Evolutionary conservation across 2,888 invertebrate genomes (phyloP).

Genomic region (Drosophila cyrtoloma): DNA sequence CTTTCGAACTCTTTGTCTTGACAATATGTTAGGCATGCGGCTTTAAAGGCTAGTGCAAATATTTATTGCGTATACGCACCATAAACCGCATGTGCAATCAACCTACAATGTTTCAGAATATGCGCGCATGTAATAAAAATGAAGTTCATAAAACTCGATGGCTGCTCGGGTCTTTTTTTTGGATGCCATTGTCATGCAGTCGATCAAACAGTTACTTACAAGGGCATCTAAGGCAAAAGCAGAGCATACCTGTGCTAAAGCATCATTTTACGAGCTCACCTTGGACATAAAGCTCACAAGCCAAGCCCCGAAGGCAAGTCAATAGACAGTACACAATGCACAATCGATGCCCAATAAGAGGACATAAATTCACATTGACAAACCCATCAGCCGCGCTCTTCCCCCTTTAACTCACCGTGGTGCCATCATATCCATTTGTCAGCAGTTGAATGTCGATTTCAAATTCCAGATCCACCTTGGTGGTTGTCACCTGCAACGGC

Average conservation of each 20-base stretch:
- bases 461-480: constrained; percentile 83
- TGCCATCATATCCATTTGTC: constrained; percentile 85
- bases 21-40: constrained; percentile 41
- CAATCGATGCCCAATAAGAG: constrained; percentile 37
- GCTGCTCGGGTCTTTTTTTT: constrained; percentile 11
- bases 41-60: constrained; percentile 37
- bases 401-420: constrained; percentile 83
- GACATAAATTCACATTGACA: constrained; percentile 43
- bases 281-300: constrained; percentile 41
- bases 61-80: constrained; percentile 76
- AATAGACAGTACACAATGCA: constrained; percentile 37
- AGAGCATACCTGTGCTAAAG: constrained; percentile 46
- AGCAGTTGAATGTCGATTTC: constrained; percentile 85
- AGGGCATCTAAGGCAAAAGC: constrained; percentile 39
- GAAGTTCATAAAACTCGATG: constrained; percentile 65
- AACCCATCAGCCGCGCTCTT: neutral
- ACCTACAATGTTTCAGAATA: constrained; percentile 64
- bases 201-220: constrained; percentile 61
- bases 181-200: constrained; percentile 15
- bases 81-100: constrained; percentile 64
- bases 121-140: constrained; percentile 69
- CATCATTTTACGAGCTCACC: constrained; percentile 61
- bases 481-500: constrained; percentile 79
- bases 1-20: constrained; percentile 19
- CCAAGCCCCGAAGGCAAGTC: constrained; percentile 15